A percentile compares a stretch with the other conserved stretches of the same genome.
phyloP scores from a whole-genome alignment of 2,797 vertebrate genomes.

The Salmo trutta region DNA sequence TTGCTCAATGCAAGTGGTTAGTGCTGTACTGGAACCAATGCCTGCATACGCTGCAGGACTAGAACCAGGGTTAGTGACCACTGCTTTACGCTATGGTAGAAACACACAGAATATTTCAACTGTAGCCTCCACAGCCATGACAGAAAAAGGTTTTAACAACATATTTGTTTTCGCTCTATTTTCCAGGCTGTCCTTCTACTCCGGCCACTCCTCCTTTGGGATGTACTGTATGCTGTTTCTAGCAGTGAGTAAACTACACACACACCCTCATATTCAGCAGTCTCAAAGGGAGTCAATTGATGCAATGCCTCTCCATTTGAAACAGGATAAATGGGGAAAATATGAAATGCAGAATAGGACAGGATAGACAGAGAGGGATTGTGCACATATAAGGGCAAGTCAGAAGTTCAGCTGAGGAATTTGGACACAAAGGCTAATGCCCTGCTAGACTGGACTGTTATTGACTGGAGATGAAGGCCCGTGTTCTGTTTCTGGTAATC shows the following conservation, averaged over 20 bases:
- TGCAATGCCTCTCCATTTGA: conserved; percentile 12
- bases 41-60: background rate
- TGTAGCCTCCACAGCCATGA: background rate
- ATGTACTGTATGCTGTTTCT: conserved; percentile 99
- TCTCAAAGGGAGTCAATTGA: conserved; percentile 27
- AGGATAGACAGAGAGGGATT: background rate
- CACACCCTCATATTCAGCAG: background rate
- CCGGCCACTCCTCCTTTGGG: conserved; percentile 96
- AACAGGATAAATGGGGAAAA: conserved; percentile 22
- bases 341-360: background rate
- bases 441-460: conserved; percentile 31
- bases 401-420: conserved; percentile 37
- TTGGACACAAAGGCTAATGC: conserved; percentile 32
- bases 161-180: conserved; percentile 16
- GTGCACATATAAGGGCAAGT: conserved; percentile 44
- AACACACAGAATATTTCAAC: background rate
- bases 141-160: background rate
- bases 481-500: conserved; percentile 32
- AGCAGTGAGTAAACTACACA: conserved; percentile 83
- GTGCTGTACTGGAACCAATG: background rate
- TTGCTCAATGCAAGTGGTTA: background rate
- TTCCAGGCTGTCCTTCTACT: conserved; percentile 94
- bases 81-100: background rate
- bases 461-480: conserved; percentile 39
- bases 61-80: background rate